Evolutionary conservation across 2,797 vertebrate genomes (phyloP).

Genomic region (Takifugu ocellatus): DNA sequence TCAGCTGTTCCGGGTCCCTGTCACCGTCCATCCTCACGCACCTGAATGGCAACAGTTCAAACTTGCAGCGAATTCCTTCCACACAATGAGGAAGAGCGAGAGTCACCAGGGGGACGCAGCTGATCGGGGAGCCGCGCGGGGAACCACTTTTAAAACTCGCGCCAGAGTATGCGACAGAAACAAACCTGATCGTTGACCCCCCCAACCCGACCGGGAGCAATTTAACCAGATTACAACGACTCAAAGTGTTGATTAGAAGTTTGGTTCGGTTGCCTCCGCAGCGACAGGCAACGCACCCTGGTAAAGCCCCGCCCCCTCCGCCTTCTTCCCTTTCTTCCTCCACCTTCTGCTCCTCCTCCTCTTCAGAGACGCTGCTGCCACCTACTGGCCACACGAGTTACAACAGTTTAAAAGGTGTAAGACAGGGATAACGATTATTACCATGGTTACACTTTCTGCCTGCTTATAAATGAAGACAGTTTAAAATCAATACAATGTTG

Average conservation of each 20-base stretch:
- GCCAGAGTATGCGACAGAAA: not conserved
- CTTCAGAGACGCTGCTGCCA: constrained; percentile 20
- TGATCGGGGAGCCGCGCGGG: not conserved
- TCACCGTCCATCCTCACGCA: constrained; percentile 30
- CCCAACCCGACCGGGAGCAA: not conserved
- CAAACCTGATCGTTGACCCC: constrained; percentile 23
- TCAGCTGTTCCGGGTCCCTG: constrained; percentile 31
- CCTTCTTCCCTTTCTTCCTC: constrained; percentile 14
- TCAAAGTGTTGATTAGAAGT: not conserved
- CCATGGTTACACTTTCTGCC: no score
- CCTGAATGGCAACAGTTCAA: not conserved
- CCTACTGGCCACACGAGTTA: constrained; percentile 15
- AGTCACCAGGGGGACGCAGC: no score
- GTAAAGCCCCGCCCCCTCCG: constrained; percentile 12
- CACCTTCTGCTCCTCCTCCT: constrained; percentile 31
- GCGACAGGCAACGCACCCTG: constrained; percentile 26
- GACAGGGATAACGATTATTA: not conserved
- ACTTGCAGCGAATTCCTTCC: no score
- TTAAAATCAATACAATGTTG: no score
- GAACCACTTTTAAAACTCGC: not conserved
- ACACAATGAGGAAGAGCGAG: not conserved
- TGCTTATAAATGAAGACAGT: no score
- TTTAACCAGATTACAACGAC: no score
- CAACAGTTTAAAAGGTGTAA: no score
- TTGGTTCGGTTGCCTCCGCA: not conserved